phyloP scores from a whole-genome alignment of 2,797 vertebrate species.

The Hypotaenidia philippensis region DNA sequence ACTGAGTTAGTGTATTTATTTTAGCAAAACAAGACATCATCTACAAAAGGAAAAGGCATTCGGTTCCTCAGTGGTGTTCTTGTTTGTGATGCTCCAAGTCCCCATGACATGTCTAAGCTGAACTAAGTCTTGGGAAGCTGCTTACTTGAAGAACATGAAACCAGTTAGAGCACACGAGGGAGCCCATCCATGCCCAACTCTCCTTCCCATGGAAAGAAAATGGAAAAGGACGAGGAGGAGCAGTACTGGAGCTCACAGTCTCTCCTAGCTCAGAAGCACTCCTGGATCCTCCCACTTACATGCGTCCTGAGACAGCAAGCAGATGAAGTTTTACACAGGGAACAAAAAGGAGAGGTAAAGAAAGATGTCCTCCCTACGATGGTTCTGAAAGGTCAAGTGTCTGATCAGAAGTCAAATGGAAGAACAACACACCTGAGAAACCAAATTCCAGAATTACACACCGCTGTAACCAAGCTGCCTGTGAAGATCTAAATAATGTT shows the following conservation, averaged over 20 bases:
- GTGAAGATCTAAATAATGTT: not conserved
- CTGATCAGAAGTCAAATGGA: not conserved
- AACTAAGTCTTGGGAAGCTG: not conserved
- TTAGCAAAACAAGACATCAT: not conserved
- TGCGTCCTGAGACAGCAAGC: not conserved
- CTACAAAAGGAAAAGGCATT: not conserved
- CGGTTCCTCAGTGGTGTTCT: not conserved
- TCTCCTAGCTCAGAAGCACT: not conserved
- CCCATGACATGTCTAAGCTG: not conserved
- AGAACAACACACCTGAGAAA: not conserved
- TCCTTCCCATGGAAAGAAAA: not conserved
- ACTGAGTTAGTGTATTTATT: not conserved
- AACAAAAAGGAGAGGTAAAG: not conserved
- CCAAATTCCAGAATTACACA: not conserved
- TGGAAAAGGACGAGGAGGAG: not conserved
- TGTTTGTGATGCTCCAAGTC: not conserved
- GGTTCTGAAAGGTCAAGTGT: not conserved
- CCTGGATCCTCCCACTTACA: not conserved
- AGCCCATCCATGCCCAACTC: not conserved
- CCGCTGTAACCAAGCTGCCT: not conserved
- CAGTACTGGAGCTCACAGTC: not conserved
- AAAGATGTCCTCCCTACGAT: not conserved
- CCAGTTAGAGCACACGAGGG: not conserved
- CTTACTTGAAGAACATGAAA: not conserved
- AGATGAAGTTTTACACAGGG: not conserved